Base-by-base conservation (phyloP, 2,113 vertebrate genomes). In the Aspiorhynchus laticeps region DNA sequence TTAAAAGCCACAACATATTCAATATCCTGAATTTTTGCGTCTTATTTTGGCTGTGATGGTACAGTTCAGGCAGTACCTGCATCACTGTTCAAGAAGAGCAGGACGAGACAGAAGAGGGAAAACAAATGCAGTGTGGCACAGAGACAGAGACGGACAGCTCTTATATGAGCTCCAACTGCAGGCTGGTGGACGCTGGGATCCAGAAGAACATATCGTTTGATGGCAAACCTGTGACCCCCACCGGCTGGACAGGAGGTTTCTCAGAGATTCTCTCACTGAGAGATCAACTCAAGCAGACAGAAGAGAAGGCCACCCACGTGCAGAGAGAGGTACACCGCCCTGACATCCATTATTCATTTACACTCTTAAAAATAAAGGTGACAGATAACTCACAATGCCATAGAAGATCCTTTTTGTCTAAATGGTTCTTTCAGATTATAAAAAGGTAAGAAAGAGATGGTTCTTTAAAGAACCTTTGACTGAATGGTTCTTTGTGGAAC, bases 121-220 rank as follows among this genome's bases (percentile, higher is more conserved):
- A 91, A 89, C 19, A 88, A 83, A 67, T 89, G 85, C 43, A 88
- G 61, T 80, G 77, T n/a, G 79, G 53, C 80, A 33, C 90, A 0
- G 93, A 92, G 8, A 92, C 91, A 56, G 89, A 91, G 85, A 88
- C 88, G 84, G 91, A 87, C 9, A 92, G 93, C 89, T 93, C 90
- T 87, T 93, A 92, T 88, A 93, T 92, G 91, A 93, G 90, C 61
- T 82, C 86, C 61, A 92, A 92, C 87, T 92, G 91, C 87, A 94
- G 92, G 31, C 91, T 93, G 84, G 94, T 94, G 80, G 95, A 96
- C 2, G 94, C 93, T 78, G 95, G 94, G 63, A 93, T 96, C 86
- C 95, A 95, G 91, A 96, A 96, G 90, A 96, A 96, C 83, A 95
- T 96, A 80, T 96, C 95, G 12, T 95, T 96, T 2, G 95, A 96